phyloP scores from a whole-genome alignment of 2,113 vertebrate species.

The Callionymus lyra region DNA sequence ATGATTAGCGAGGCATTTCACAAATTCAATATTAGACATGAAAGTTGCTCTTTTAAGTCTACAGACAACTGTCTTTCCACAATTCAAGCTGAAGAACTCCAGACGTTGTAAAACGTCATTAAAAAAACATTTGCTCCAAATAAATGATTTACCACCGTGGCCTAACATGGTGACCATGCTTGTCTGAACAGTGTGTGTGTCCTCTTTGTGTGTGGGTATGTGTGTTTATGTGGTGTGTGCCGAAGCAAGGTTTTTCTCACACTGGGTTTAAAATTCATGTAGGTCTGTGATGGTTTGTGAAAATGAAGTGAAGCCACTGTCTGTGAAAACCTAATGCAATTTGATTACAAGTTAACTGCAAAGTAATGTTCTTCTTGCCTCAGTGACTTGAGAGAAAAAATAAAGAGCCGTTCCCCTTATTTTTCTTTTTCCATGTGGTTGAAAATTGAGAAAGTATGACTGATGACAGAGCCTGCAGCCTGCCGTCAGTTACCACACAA shows the following conservation, averaged over 20 bases:
- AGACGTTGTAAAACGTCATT: slow-evolving; percentile 31
- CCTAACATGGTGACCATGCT: slow-evolving; percentile 34
- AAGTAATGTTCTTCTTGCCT: slow-evolving; percentile 58
- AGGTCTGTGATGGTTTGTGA: slow-evolving; percentile 52
- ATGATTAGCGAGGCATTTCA: too few relatives aligned
- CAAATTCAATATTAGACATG: too few relatives aligned
- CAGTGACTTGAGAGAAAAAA: slow-evolving; percentile 18
- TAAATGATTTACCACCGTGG: slow-evolving; percentile 42
- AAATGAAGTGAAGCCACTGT: slow-evolving; percentile 52
- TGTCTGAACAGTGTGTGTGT: slow-evolving; percentile 32
- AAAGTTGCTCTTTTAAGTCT: too few relatives aligned
- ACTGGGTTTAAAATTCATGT: slow-evolving; percentile 52
- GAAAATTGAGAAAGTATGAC: slow-evolving; percentile 41
- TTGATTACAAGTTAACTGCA: slow-evolving; percentile 60
- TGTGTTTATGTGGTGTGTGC: neutral
- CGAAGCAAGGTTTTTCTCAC: slow-evolving; percentile 43
- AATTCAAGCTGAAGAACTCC: too few relatives aligned
- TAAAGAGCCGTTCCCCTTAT: slow-evolving; percentile 26
- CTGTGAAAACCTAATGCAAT: slow-evolving; percentile 61
- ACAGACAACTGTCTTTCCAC: too few relatives aligned
- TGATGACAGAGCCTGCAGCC: slow-evolving; percentile 35
- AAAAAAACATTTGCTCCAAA: slow-evolving; percentile 37
- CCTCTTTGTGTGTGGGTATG: neutral
- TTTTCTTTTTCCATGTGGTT: slow-evolving; percentile 28
- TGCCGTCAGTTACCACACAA: slow-evolving; percentile 42